phyloP scores from a whole-genome alignment of 2,888 invertebrate genomes.

The Allolobophora icterica region DNA sequence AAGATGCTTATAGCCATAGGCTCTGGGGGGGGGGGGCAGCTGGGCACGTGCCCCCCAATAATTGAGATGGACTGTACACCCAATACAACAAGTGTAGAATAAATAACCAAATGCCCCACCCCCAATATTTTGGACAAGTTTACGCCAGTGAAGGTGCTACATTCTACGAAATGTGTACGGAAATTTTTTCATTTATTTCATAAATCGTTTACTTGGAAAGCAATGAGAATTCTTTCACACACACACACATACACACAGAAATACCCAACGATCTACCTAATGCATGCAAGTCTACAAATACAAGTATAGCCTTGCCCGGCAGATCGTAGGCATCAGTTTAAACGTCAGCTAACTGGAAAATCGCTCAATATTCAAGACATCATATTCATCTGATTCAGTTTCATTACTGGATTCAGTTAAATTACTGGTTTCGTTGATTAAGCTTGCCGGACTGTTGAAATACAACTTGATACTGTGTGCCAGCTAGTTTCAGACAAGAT shows the following conservation, averaged over 20 bases:
- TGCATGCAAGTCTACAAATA: constrained; percentile 17
- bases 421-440: background rate
- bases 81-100: too few species aligned
- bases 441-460: background rate
- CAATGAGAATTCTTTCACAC: background rate
- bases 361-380: background rate
- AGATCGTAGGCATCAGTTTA: background rate
- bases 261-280: background rate
- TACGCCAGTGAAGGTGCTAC: background rate
- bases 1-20: too few species aligned
- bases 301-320: background rate
- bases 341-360: background rate
- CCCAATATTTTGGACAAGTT: too few species aligned
- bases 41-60: too few species aligned
- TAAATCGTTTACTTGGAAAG: background rate
- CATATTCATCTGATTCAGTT: background rate
- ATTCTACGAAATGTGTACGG: background rate
- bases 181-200: background rate
- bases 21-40: too few species aligned
- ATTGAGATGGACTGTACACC: too few species aligned
- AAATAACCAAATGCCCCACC: too few species aligned
- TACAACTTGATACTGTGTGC: background rate
- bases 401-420: too few species aligned
- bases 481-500: background rate
- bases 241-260: background rate